phyloP scores from a whole-genome alignment of 1,140 invertebrate species.

The Vanessa atalanta region DNA sequence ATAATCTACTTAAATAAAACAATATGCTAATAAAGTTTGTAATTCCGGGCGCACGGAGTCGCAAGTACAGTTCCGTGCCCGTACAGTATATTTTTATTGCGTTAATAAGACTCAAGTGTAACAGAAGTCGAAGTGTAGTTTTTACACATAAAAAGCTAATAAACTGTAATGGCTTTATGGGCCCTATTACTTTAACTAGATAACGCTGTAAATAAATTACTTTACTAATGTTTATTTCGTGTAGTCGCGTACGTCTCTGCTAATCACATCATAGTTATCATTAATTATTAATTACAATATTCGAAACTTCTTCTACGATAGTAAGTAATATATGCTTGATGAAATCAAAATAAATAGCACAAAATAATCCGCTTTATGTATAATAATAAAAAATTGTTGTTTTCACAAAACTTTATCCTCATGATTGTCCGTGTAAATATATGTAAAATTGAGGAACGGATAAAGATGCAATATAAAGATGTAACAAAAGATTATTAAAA shows the following conservation, averaged over 20 bases:
- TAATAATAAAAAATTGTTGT: no score
- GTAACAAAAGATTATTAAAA: no score
- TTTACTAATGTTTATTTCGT: neutral
- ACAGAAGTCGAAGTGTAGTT: neutral
- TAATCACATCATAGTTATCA: neutral
- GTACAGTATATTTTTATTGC: neutral
- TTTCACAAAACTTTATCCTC: no score
- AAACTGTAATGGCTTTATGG: neutral
- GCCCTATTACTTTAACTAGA: neutral
- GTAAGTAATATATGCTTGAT: neutral
- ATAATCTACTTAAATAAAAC: no score
- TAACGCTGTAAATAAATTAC: neutral
- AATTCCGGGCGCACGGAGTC: no score
- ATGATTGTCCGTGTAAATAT: no score
- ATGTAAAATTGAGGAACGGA: no score
- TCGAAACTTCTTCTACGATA: neutral
- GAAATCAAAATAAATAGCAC: no score
- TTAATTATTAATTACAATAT: neutral
- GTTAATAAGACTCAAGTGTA: neutral
- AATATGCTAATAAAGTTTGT: no score
- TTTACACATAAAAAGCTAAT: neutral
- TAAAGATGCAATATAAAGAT: no score
- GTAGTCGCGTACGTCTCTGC: neutral
- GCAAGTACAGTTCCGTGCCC: no score
- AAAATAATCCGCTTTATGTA: no score